Evolutionary conservation across 2,797 vertebrate genomes (phyloP), one percentile per base, ranked within the genome.

Genomic region (Merluccius polli): DNA sequence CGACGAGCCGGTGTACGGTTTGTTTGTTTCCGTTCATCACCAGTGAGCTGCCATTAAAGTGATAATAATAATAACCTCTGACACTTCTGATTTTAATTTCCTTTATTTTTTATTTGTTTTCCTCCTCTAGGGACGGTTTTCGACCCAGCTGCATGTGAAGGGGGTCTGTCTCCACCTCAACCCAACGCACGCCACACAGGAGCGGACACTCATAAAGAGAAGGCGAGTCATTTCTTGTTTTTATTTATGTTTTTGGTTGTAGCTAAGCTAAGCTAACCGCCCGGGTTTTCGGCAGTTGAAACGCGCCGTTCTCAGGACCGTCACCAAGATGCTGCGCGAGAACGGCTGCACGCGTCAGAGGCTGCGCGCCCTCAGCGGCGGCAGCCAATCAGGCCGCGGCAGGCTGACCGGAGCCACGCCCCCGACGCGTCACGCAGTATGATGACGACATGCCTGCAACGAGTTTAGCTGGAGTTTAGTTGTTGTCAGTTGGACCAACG

Each of bases 251-350:
- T 67, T 63, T 24, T 65, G 0, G 21, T 2, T 27, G 13, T 11
- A 59, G 52, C 21, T 24, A n/a, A 3, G 21, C 21, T 59, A 59
- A 59, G 8, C 52, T 1, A 65, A 27, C 29, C 2, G 5, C 4
- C 27, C 65, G 12, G 27, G 65, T 31, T 32, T 12, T 69, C 4
- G 16, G 29, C 27, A 97, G 95, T 83, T 80, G 83, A 90, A 86
- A 90, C 84, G 83, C 67, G 87, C 83, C 2, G 95, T 97, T 38
- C 87, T 92, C 80, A 93, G 91, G 90, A 93, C 94, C 75, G 96
- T 97, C 86, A 92, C 92, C 79, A 96, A 84, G 91, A 95, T 97
- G 96, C 83, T 95, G 74, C 88, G 94, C 84, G 96, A 97, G 93
- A 99, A 97, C 89, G 89, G 89, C 82, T 80, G 84, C 1, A 94